Evolutionary conservation across 2,113 vertebrate genomes (phyloP).

Genomic region (Poeciliopsis retropinna): DNA sequence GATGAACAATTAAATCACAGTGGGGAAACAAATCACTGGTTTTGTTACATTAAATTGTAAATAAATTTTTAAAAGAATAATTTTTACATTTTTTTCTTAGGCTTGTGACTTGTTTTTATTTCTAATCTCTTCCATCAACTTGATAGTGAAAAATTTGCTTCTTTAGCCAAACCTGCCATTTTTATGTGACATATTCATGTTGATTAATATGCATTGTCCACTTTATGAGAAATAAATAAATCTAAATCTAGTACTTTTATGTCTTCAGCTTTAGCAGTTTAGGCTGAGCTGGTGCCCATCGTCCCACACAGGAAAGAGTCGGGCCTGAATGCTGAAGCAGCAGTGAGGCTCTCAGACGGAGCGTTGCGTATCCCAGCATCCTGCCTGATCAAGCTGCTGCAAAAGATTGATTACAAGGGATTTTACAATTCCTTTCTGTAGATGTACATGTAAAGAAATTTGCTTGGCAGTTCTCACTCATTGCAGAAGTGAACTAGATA

Average conservation of each 20-base stretch:
- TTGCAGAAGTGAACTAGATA: background rate
- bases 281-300: slow-evolving; percentile 27
- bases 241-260: too few relatives aligned
- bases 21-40: background rate
- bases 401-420: background rate
- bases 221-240: too few relatives aligned
- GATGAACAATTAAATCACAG: background rate
- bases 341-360: slow-evolving; percentile 37
- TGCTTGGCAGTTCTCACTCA: background rate
- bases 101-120: too few relatives aligned
- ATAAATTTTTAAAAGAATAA: too few relatives aligned
- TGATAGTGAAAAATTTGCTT: too few relatives aligned
- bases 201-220: too few relatives aligned
- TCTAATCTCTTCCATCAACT: too few relatives aligned
- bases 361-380: slow-evolving; percentile 16
- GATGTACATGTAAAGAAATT: background rate
- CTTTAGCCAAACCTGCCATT: too few relatives aligned
- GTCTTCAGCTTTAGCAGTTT: slow-evolving; percentile 30
- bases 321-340: slow-evolving; percentile 50
- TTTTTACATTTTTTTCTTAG: too few relatives aligned
- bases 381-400: background rate
- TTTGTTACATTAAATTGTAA: too few relatives aligned
- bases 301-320: slow-evolving; percentile 15
- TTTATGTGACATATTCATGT: too few relatives aligned
- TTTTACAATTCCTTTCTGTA: background rate